Percentiles rank a stretch among this genome's conserved stretches.
Conservation (phyloP, 2,113 vertebrate species). For the Odontophorus gujanensis region DNA sequence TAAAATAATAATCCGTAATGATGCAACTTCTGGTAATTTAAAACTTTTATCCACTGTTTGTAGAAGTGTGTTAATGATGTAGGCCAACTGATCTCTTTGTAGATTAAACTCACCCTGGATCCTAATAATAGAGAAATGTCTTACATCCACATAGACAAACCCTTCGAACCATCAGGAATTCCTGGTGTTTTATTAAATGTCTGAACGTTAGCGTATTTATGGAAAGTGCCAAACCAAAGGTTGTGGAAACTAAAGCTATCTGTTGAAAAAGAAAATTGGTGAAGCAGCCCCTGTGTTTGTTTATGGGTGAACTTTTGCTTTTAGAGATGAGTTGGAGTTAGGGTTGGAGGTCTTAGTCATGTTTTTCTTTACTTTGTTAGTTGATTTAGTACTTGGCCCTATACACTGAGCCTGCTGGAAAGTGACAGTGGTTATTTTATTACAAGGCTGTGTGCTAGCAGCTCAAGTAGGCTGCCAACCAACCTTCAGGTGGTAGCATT, state of each 20-base stretch:
- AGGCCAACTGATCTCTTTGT: slow-evolving; percentile 59
- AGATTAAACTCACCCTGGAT: slow-evolving; percentile 58
- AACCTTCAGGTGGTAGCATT: neutral
- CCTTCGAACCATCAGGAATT: neutral
- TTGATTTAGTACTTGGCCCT: neutral
- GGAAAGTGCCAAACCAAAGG: neutral
- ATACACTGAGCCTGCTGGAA: neutral
- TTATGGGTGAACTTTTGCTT: neutral
- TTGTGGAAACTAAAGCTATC: neutral
- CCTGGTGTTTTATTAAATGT: neutral
- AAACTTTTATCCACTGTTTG: slow-evolving; percentile 77
- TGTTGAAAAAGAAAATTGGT: neutral
- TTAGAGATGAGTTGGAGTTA: neutral
- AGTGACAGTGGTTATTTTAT: neutral
- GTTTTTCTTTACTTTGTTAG: neutral
- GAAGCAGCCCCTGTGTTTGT: neutral
- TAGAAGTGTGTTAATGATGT: slow-evolving; percentile 72
- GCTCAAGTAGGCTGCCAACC: neutral
- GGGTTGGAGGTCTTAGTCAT: neutral
- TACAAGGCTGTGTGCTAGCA: neutral
- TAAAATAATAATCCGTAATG: slow-evolving; percentile 82
- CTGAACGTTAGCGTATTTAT: neutral
- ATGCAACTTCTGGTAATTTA: slow-evolving; percentile 80
- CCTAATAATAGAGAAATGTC: slow-evolving; percentile 38
- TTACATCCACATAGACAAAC: neutral